Evolutionary conservation across 1,140 invertebrate genomes (phyloP).

Genomic region (Tachypleus tridentatus): DNA sequence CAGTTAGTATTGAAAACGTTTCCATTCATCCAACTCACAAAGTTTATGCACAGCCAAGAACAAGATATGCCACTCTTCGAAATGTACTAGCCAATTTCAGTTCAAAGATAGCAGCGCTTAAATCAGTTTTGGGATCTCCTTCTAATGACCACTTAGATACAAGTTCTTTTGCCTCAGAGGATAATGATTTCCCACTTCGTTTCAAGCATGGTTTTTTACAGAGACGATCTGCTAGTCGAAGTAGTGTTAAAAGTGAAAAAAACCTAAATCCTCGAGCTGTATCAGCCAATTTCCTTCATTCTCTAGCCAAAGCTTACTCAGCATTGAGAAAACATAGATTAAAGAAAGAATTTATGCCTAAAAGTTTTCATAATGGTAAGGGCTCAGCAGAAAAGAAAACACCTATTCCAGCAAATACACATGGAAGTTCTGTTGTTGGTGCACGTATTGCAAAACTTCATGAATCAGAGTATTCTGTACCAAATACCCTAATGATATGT

Average conservation of each 20-base stretch:
- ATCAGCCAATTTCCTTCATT: conserved; percentile 25
- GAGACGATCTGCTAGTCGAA: conserved; percentile 9
- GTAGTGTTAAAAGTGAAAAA: conserved; percentile 15
- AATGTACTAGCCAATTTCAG: conserved; percentile 36
- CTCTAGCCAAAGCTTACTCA: conserved; percentile 31
- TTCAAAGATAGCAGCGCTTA: conserved; percentile 22
- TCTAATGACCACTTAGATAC: not conserved
- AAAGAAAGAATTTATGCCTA: conserved; percentile 1
- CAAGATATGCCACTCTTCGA: conserved; percentile 34
- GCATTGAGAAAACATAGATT: conserved; percentile 33
- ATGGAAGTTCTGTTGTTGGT: conserved; percentile 58
- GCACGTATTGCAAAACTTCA: conserved; percentile 54
- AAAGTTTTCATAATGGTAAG: no score
- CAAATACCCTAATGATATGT: conserved; percentile 41
- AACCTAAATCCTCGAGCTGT: conserved; percentile 17
- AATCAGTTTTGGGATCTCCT: not conserved
- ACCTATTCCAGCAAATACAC: no score
- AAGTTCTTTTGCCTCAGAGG: not conserved
- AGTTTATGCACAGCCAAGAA: conserved; percentile 49
- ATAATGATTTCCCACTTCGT: not conserved
- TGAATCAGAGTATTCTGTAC: conserved; percentile 65
- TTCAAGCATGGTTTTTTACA: not conserved
- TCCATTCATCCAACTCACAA: conserved; percentile 61
- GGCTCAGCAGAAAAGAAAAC: no score
- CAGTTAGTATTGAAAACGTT: conserved; percentile 33